A percentile compares a stretch with the other conserved stretches of the same genome.
Evolutionary conservation across 2,113 vertebrate species (phyloP).

Genomic region (Ibidorhyncha struthersii): DNA sequence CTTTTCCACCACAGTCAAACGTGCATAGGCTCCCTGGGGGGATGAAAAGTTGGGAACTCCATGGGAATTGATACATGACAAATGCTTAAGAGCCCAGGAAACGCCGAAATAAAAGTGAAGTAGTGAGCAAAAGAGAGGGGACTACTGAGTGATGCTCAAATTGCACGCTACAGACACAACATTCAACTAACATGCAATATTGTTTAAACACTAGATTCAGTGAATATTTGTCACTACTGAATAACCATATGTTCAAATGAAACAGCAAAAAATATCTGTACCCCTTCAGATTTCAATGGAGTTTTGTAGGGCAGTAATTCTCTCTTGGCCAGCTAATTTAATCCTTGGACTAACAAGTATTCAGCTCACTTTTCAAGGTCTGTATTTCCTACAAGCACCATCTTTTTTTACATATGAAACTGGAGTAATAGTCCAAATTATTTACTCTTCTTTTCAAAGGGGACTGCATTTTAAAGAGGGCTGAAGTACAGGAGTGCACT

Average conservation of each 20-base stretch:
- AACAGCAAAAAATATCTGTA: neutral
- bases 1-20: neutral
- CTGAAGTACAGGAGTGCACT: neutral
- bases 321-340: neutral
- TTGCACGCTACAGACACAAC: neutral
- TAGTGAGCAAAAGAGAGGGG: neutral
- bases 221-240: neutral
- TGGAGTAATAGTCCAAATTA: neutral
- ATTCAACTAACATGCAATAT: neutral
- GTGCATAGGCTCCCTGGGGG: neutral
- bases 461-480: neutral
- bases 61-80: neutral
- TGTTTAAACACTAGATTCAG: neutral
- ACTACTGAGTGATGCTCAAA: neutral
- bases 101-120: neutral
- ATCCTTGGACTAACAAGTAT: neutral
- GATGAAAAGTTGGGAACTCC: neutral
- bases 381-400: neutral
- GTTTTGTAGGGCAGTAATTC: neutral
- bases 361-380: neutral
- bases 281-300: neutral
- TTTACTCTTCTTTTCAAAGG: neutral
- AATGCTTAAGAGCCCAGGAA: constrained; percentile 1
- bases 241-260: neutral
- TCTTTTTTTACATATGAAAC: neutral